Percentiles rank a stretch among this genome's conserved stretches.
These are phyloP conservation scores for Euglossa dilemma DNA, from an alignment of 1,140 invertebrate species.

Conservation along the genomic window DNA sequence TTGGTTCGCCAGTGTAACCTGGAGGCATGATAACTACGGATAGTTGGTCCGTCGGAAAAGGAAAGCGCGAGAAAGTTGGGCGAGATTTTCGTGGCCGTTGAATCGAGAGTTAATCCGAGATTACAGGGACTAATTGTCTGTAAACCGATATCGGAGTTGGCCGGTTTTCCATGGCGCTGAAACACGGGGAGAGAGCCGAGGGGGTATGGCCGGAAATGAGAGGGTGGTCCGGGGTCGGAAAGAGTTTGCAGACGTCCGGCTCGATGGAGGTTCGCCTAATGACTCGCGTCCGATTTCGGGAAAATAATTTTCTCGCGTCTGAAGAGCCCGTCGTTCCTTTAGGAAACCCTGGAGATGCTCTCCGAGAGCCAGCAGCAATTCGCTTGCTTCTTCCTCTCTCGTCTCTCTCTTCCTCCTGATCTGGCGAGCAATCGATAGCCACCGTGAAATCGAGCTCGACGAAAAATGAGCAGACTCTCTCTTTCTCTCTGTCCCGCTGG, in stretches of 20 bases:
- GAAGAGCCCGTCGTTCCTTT: not conserved
- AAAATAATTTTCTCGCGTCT: conserved; percentile 45
- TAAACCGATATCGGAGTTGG: conserved; percentile 39
- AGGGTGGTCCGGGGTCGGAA: not conserved
- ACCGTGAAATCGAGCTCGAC: conserved; percentile 50
- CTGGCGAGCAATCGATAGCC: conserved; percentile 50
- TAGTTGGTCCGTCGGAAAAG: no score
- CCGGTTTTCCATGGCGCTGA: not conserved
- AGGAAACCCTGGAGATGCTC: no score
- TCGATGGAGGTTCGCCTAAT: not conserved
- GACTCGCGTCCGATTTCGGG: conserved; percentile 39
- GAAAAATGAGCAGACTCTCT: conserved; percentile 22
- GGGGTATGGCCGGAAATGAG: not conserved
- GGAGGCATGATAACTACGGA: no score
- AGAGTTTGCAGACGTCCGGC: conserved; percentile 16
- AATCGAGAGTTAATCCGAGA: conserved; percentile 25
- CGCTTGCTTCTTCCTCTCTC: not conserved
- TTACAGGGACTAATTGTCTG: conserved; percentile 39
- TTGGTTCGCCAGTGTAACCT: no score
- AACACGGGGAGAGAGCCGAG: not conserved
- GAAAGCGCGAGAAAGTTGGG: not conserved
- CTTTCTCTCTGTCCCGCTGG: not conserved
- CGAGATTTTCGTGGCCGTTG: conserved; percentile 8
- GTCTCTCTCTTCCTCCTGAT: conserved; percentile 7
- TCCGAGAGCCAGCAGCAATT: not conserved